Percentiles rank a stretch among this genome's conserved stretches.
These are phyloP conservation scores for Zophobas atratus DNA, from an alignment of 1,140 invertebrate genomes.

Conservation along the genomic window DNA sequence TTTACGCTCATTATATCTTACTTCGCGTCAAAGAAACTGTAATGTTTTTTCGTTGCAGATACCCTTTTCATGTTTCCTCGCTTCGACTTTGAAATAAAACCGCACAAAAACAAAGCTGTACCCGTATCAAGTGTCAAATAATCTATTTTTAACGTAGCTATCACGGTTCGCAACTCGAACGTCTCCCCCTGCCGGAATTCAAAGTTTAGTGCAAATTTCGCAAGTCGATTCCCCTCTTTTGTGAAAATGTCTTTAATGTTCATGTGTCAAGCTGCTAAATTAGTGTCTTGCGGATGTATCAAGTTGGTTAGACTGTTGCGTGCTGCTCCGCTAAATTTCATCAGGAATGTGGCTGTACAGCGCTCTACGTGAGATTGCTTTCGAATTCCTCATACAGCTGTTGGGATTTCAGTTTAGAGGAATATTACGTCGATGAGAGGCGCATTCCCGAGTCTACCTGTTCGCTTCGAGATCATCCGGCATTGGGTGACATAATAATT, in stretches of 20 bases:
- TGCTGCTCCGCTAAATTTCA: conserved; percentile 49
- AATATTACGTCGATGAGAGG: conserved; percentile 27
- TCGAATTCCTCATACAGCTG: conserved; percentile 50
- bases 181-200: background rate
- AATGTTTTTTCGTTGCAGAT: no score
- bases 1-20: no score
- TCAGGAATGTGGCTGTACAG: conserved; percentile 45
- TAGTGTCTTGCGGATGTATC: conserved; percentile 48
- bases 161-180: background rate
- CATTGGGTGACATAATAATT: conserved; percentile 31
- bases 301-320: conserved; percentile 45
- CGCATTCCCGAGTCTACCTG: conserved; percentile 8
- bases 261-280: conserved; percentile 44
- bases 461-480: conserved; percentile 18
- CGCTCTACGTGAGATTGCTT: conserved; percentile 46
- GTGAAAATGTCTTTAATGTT: conserved; percentile 25
- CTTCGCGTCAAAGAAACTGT: no score
- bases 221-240: conserved; percentile 6
- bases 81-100: no score
- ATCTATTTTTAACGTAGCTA: no score
- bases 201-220: conserved; percentile 28
- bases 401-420: conserved; percentile 50
- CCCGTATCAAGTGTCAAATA: background rate
- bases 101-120: no score
- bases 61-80: no score